Conservation (phyloP, 2,888 invertebrate species). For the Lacanobia wlatinum region DNA sequence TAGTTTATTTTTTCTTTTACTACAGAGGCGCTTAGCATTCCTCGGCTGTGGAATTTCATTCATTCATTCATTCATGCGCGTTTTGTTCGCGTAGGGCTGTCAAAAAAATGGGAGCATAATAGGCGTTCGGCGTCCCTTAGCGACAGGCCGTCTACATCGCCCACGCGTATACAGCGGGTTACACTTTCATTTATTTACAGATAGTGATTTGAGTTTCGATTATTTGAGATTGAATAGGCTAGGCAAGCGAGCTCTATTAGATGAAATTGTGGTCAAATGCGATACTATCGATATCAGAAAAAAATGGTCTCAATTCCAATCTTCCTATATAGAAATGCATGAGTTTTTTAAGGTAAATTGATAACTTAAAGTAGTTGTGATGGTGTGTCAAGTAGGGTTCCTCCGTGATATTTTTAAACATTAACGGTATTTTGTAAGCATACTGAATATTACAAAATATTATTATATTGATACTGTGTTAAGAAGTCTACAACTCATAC, state of each 20-base stretch:
- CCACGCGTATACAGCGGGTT: slow-evolving; percentile 76
- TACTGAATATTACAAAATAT: not conserved
- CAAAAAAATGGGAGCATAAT: slow-evolving; percentile 75
- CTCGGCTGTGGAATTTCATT: slow-evolving; percentile 85
- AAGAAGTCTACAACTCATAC: not conserved
- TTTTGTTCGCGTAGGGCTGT: slow-evolving; percentile 79
- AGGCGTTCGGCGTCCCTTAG: slow-evolving; percentile 78
- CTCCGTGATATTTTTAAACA: too few relatives aligned
- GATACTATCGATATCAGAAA: too few relatives aligned
- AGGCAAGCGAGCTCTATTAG: too few relatives aligned
- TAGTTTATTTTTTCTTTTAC: slow-evolving; percentile 75
- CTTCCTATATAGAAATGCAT: too few relatives aligned
- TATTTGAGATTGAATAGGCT: too few relatives aligned
- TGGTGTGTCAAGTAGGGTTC: too few relatives aligned
- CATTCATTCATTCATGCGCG: slow-evolving; percentile 79
- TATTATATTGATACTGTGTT: not conserved
- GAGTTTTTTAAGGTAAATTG: too few relatives aligned
- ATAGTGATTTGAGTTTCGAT: not conserved
- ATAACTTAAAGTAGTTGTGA: too few relatives aligned
- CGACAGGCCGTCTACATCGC: slow-evolving; percentile 86
- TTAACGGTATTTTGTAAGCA: too few relatives aligned
- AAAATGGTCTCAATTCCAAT: too few relatives aligned
- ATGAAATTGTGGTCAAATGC: too few relatives aligned
- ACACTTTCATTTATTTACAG: slow-evolving; percentile 13
- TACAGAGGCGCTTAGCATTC: slow-evolving; percentile 82